Evolutionary conservation across 2,113 vertebrate genomes (phyloP).

Genomic region (Xerus inauris): DNA sequence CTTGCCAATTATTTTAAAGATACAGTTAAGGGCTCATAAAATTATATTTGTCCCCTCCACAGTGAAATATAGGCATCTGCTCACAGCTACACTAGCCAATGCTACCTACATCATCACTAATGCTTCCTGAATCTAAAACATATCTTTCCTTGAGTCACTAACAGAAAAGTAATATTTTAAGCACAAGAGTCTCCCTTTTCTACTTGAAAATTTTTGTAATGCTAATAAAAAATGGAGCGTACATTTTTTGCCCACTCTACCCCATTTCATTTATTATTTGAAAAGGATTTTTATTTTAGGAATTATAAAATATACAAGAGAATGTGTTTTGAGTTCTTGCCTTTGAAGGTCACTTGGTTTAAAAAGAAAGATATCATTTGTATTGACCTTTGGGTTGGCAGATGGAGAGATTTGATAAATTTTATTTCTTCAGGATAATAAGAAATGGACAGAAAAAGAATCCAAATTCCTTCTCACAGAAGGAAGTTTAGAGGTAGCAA

Average conservation of each 20-base stretch:
- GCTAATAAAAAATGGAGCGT: background rate
- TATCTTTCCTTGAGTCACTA: slow-evolving; percentile 40
- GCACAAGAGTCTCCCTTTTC: slow-evolving; percentile 8
- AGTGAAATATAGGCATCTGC: background rate
- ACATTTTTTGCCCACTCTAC: background rate
- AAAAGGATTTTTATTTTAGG: background rate
- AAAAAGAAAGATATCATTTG: slow-evolving; percentile 45
- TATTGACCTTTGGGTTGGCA: slow-evolving; percentile 31
- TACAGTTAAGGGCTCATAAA: background rate
- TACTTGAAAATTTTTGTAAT: background rate
- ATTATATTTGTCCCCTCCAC: background rate
- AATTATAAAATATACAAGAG: slow-evolving; percentile 29
- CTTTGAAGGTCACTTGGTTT: slow-evolving; percentile 17
- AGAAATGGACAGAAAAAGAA: background rate
- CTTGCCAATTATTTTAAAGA: background rate
- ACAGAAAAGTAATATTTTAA: background rate
- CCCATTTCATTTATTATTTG: slow-evolving; percentile 26
- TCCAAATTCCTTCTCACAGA: background rate
- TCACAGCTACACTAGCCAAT: background rate
- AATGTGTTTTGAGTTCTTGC: background rate
- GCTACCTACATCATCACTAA: background rate
- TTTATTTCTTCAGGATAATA: slow-evolving; percentile 2
- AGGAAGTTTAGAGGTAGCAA: background rate
- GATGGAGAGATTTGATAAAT: background rate
- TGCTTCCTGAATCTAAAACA: slow-evolving; percentile 49